A percentile compares a stretch with the other conserved stretches of the same genome.
Evolutionary conservation across 2,888 invertebrate species (phyloP).

Genomic region (Sycophila texana): DNA sequence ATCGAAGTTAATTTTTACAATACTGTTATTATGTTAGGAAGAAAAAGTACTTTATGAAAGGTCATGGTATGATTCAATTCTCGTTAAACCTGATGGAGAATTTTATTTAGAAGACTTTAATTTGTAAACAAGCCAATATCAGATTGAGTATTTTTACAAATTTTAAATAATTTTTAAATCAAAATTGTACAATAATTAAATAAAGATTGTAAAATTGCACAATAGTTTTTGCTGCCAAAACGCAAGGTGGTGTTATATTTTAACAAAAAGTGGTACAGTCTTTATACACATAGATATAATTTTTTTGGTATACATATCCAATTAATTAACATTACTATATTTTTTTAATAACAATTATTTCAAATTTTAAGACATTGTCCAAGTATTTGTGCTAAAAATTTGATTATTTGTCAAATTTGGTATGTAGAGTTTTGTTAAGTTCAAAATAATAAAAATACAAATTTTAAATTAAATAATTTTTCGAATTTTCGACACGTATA

Average conservation of each 20-base stretch:
- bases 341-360: slow-evolving; percentile 52
- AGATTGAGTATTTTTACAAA: slow-evolving; percentile 29
- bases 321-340: slow-evolving; percentile 55
- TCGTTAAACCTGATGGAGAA: slow-evolving; percentile 19
- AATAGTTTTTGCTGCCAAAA: slow-evolving; percentile 41
- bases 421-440: background rate
- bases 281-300: slow-evolving; percentile 53
- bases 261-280: slow-evolving; percentile 53
- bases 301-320: slow-evolving; percentile 57
- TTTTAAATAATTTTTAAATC: slow-evolving; percentile 12
- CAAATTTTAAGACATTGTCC: slow-evolving; percentile 46
- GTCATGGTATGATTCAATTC: slow-evolving; percentile 42
- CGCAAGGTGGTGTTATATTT: slow-evolving; percentile 29
- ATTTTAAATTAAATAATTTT: slow-evolving; percentile 38
- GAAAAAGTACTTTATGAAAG: slow-evolving; percentile 36
- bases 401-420: background rate
- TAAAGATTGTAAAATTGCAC: slow-evolving; percentile 49
- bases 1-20: slow-evolving; percentile 51
- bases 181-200: slow-evolving; percentile 5
- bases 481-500: slow-evolving; percentile 30
- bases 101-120: slow-evolving; percentile 11
- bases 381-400: slow-evolving; percentile 40
- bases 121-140: slow-evolving; percentile 9
- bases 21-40: slow-evolving; percentile 51
- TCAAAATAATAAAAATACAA: slow-evolving; percentile 31